phyloP scores from a whole-genome alignment of 53 echinoderm and acorn worm genomes.

The Temnopleurus reevesii region DNA sequence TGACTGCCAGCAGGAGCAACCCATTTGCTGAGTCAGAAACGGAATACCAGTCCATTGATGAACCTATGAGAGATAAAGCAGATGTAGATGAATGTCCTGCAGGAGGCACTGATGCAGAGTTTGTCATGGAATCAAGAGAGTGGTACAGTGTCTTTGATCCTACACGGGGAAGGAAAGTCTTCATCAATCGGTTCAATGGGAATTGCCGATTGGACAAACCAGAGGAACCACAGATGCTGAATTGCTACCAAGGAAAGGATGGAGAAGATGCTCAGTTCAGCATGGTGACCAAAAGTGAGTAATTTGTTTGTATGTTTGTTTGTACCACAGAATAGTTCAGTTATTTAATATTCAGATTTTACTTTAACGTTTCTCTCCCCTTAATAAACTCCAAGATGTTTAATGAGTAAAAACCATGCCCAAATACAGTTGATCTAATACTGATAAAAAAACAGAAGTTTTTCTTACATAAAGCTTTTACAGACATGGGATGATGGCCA shows the following conservation, averaged over 20 bases:
- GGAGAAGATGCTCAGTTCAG: constrained; percentile 36
- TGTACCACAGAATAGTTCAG: too few species aligned
- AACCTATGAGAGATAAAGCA: background rate
- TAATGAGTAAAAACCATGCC: too few species aligned
- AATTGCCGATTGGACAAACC: constrained; percentile 70
- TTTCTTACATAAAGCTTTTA: too few species aligned
- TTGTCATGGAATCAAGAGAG: constrained; percentile 36
- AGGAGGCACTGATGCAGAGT: background rate
- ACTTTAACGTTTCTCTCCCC: too few species aligned
- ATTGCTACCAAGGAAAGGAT: background rate
- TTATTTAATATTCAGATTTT: too few species aligned
- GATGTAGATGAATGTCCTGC: background rate
- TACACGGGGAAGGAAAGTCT: constrained; percentile 63
- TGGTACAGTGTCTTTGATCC: constrained; percentile 67
- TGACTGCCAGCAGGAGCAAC: background rate
- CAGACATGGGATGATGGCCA: too few species aligned
- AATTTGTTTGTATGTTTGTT: background rate
- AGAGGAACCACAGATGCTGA: background rate
- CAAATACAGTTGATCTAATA: too few species aligned
- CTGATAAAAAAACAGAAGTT: too few species aligned
- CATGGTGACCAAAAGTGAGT: constrained; percentile 50
- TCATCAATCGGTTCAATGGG: constrained; percentile 68
- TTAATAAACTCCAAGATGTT: too few species aligned
- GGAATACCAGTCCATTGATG: background rate
- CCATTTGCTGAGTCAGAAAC: background rate